Evolutionary conservation across 2,797 vertebrate species (phyloP).

Genomic region (Coregonus suidteri): DNA sequence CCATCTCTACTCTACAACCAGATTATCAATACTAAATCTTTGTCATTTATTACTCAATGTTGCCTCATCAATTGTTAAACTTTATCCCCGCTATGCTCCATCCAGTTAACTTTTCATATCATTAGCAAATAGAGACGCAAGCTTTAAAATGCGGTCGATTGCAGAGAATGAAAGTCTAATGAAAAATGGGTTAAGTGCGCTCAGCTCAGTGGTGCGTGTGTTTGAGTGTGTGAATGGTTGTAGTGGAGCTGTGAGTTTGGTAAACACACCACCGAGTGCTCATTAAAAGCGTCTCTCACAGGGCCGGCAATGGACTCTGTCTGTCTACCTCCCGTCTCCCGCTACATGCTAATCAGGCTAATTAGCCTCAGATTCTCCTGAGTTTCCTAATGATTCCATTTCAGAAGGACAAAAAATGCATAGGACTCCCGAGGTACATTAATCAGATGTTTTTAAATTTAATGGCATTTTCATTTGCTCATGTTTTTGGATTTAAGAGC

Average conservation of each 20-base stretch:
- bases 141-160: conserved; percentile 60
- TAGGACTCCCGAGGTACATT: conserved; percentile 38
- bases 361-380: conserved; percentile 70
- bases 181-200: conserved; percentile 60
- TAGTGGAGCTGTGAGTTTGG: conserved; percentile 7
- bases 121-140: neutral
- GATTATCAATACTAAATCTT: neutral
- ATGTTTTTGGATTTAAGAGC: neutral
- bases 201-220: conserved; percentile 30
- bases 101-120: neutral
- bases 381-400: conserved; percentile 61
- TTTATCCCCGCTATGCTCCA: neutral
- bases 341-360: conserved; percentile 72
- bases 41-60: neutral
- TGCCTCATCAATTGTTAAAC: neutral
- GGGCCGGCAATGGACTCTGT: conserved; percentile 56
- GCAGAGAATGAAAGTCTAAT: conserved; percentile 63
- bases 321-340: conserved; percentile 34
- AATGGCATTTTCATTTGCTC: conserved; percentile 15
- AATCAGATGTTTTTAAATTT: conserved; percentile 42
- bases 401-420: conserved; percentile 59
- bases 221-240: conserved; percentile 11
- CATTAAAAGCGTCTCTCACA: conserved; percentile 71
- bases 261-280: conserved; percentile 65
- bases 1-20: neutral